phyloP scores from a whole-genome alignment of 2,797 vertebrate species.

The Sebastes aleutianus region DNA sequence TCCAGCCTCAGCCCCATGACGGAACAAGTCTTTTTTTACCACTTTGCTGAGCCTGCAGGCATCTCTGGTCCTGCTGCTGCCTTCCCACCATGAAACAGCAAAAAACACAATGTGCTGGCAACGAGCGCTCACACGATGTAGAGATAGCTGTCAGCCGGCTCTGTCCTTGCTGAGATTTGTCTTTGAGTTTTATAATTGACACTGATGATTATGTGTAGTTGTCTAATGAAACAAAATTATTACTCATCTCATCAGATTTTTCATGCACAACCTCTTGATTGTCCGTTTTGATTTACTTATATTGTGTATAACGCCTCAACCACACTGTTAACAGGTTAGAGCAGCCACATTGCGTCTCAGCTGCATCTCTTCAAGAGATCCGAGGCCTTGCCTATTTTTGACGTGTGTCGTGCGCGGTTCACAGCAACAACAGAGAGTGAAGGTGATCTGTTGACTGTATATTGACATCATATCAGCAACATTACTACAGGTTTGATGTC shows the following conservation, averaged over 20 bases:
- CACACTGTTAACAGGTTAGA: too few relatives aligned
- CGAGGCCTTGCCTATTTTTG: too few relatives aligned
- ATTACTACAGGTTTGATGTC: too few relatives aligned
- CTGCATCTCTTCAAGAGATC: too few relatives aligned
- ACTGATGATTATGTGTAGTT: neutral
- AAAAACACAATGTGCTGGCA: neutral
- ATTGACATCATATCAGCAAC: too few relatives aligned
- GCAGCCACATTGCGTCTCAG: too few relatives aligned
- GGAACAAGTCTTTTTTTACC: constrained; percentile 19
- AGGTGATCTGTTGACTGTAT: too few relatives aligned
- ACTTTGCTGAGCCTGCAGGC: constrained; percentile 34
- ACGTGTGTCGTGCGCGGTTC: too few relatives aligned
- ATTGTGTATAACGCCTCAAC: too few relatives aligned
- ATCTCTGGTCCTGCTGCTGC: constrained; percentile 10
- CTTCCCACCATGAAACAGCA: constrained; percentile 4
- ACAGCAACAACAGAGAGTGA: too few relatives aligned
- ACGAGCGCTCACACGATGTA: neutral
- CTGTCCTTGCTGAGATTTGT: neutral
- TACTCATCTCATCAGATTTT: neutral
- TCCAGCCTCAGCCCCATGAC: neutral
- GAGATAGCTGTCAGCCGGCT: neutral
- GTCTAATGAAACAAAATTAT: neutral
- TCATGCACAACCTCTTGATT: neutral
- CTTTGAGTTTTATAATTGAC: neutral
- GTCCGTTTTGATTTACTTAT: neutral